Evolutionary conservation across 92 coral and sea anemone species (phyloP), one percentile per base, ranked within the genome.

Genomic region (Epizoanthus illoricatus): DNA sequence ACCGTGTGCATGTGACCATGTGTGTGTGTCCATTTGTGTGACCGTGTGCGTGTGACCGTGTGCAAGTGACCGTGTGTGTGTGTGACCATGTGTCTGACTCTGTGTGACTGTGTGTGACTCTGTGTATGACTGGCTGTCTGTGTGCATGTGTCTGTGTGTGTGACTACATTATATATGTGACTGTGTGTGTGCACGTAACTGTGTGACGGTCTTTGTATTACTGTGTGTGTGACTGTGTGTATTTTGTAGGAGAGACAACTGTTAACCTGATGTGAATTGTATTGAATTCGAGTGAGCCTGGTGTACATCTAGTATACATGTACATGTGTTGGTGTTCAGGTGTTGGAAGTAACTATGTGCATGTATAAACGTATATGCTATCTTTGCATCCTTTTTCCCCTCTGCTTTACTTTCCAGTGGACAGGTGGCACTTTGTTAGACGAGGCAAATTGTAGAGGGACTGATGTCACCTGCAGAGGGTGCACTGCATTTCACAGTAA

Each of bases 391-490:
- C 40, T 39, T 80, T 28, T 70, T 70, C 66, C 69, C 69, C 9
- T 75, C 59, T 66, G 69, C 85, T 86, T 65, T 45, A 24, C 70
- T 54, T 54, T 75, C 65, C 87, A 94, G 98, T 91, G 74, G 84
- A 76, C 72, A 91, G 90, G 85, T 92, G 94, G 98, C 94, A 92
- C 81, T 94, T 83, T 79, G 92, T 94, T 61, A 81, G 79, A 81
- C 78, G 85, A 72, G 85, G 49, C 79, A 69, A 69, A 69, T 20
- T 33, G 57, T 70, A 80, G 49, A 54, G 61, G 21, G 55, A 62
- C 40, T 13, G 75, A 49, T n/a, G 80, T 43, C 72, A 60, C 24
- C 28, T 7, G 40, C 79, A 40, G 69, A 41, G 18, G 11, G 58
- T 76, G 81, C 70, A 60, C 69, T 71, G 8, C 18, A 39, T 43